Percentiles rank a stretch among this genome's conserved stretches.
phyloP scores from a whole-genome alignment of 2,888 invertebrate species.

The Himalopsyche tibetana region DNA sequence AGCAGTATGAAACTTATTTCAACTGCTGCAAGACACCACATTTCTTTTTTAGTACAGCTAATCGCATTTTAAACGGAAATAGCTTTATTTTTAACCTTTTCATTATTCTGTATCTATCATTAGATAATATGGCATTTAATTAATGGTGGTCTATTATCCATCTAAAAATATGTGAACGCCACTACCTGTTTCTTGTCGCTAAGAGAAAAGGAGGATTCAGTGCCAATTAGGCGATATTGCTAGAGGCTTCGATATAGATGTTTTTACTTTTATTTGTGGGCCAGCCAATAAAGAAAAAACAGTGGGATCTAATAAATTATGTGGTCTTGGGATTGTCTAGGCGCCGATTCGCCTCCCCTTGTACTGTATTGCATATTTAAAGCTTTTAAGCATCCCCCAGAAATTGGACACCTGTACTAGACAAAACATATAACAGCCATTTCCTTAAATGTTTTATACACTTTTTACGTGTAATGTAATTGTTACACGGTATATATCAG shows the following conservation, averaged over 20 bases:
- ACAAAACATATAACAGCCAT: too few relatives aligned
- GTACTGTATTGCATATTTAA: not conserved
- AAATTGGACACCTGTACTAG: constrained; percentile 14
- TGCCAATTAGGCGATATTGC: not conserved
- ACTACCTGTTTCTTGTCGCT: not conserved
- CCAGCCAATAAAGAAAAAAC: not conserved
- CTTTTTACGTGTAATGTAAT: too few relatives aligned
- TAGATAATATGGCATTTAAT: too few relatives aligned
- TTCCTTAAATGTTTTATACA: too few relatives aligned
- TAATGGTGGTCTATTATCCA: too few relatives aligned
- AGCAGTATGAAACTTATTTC: too few relatives aligned
- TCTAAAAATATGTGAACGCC: not conserved
- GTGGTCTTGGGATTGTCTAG: not conserved
- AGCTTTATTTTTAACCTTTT: too few relatives aligned
- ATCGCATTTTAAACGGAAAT: too few relatives aligned
- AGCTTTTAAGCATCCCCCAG: not conserved
- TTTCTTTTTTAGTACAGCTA: too few relatives aligned
- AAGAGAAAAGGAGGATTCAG: not conserved
- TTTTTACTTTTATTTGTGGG: not conserved
- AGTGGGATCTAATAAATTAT: constrained; percentile 13
- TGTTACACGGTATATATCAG: too few relatives aligned
- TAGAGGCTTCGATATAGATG: not conserved
- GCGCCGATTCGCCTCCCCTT: not conserved
- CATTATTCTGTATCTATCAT: too few relatives aligned
- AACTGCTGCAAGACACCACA: too few relatives aligned